Percentiles rank a stretch among this genome's conserved stretches.
Conservation (phyloP, 2,888 invertebrate species). For the Tiliacea citrago region DNA sequence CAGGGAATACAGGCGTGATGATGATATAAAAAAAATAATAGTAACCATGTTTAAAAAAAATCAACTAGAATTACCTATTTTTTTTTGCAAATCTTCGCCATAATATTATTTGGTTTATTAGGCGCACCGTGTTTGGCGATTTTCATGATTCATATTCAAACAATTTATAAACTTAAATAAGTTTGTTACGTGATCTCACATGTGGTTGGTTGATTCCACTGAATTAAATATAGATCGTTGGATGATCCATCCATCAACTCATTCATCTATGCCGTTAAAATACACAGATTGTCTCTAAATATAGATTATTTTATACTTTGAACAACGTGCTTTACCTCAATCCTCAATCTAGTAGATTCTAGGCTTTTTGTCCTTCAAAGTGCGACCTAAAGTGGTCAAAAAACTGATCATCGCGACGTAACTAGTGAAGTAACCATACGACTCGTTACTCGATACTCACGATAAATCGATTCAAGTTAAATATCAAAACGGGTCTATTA, state of each 20-base stretch:
- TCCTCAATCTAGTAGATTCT: background rate
- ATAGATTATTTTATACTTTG: background rate
- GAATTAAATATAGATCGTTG: conserved; percentile 31
- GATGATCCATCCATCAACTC: conserved; percentile 19
- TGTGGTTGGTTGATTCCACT: background rate
- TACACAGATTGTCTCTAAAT: conserved; percentile 36
- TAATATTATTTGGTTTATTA: background rate
- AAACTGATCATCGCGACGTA: too few species aligned
- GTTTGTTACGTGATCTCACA: conserved; percentile 23
- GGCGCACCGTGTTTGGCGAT: background rate
- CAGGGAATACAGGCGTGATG: too few species aligned
- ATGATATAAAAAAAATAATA: too few species aligned
- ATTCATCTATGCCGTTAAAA: conserved; percentile 9
- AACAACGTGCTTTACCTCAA: background rate
- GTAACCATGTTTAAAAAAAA: background rate
- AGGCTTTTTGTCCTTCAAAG: background rate
- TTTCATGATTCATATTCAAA: conserved; percentile 2
- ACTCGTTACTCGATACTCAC: too few species aligned
- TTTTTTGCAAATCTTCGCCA: background rate
- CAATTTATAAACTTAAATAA: conserved; percentile 7
- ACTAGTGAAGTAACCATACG: too few species aligned
- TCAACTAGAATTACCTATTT: background rate
- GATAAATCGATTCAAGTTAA: too few species aligned
- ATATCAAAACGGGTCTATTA: too few species aligned
- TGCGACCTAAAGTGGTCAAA: too few species aligned